Base-by-base conservation (phyloP, 92 coral and sea anemone genomes). In the Pocillopora grandis region DNA sequence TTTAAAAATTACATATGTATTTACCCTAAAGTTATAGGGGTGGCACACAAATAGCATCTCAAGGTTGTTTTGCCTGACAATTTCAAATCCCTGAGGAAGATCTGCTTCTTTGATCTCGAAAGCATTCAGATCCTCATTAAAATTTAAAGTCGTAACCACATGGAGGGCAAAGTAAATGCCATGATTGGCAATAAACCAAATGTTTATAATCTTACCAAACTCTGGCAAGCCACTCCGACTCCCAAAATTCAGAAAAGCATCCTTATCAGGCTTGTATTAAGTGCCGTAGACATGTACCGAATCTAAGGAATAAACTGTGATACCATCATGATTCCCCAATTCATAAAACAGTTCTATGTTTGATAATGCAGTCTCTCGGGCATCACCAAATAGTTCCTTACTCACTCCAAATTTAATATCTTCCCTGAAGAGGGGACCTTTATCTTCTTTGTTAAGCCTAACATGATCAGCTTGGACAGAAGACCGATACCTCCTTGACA, bases 141-240 rank as follows among this genome's bases (percentile, higher is more conserved):
- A 80, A 1, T 66, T 42, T 12, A 36, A 52, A 6, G 84, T 80
- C 14, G 23, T 14, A n/a, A 80, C 11, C 1, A 52, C 84, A 67
- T 86, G 85, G 48, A 86, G 78, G 72, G 73, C 89, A 71, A 86
- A 78, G 70, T 52, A 86, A 55, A 86, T 21, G 16, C 84, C 75
- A 27, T 86, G 14, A 18, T 69, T 62, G 8, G 31, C 77, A 69
- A 61, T 74, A 63, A 78, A 86, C 89, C 89, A 86, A 70, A 86
- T 86, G 6, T 86, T 86, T 63, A 52, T 67, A 17, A 79, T 49
- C 71, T 66, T 72, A 17, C 89, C 89, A 86, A 86, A 86, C 12
- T 20, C n/a, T 57, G 84, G 76, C 56, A 79, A 80, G 49, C 65
- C 75, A 80, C 31, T 66, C 66, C 57, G 65, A 67, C 66, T 49